These are phyloP conservation scores for Drosophila vallismaia DNA, from an alignment of 2,888 invertebrate species.

Conservation along the genomic window DNA sequence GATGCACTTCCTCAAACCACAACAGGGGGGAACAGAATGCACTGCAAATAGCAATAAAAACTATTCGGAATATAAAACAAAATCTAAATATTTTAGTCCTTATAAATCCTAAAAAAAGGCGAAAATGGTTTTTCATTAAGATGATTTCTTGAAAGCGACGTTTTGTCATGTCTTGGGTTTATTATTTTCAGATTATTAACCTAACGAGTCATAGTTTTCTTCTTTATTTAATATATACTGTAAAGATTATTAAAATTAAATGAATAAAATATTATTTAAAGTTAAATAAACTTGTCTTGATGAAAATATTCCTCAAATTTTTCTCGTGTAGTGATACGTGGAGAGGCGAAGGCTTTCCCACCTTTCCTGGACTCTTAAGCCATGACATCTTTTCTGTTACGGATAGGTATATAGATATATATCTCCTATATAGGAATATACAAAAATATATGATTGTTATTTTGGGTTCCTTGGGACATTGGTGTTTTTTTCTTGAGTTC, in stretches of 20 bases:
- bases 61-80: background rate
- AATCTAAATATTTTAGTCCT: too few species aligned
- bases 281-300: too few species aligned
- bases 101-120: too few species aligned
- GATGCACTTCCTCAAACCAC: constrained; percentile 10
- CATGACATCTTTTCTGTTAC: background rate
- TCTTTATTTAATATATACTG: too few species aligned
- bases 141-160: too few species aligned
- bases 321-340: background rate
- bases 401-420: background rate
- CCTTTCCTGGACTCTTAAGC: background rate
- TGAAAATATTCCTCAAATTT: too few species aligned
- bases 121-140: too few species aligned
- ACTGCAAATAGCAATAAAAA: constrained; percentile 7
- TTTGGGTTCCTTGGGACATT: constrained; percentile 12
- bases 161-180: too few species aligned
- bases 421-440: background rate
- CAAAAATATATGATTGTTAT: constrained; percentile 16
- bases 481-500: constrained; percentile 19
- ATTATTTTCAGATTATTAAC: too few species aligned
- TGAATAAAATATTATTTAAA: too few species aligned
- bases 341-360: constrained; percentile 5
- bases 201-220: too few species aligned
- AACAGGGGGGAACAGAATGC: constrained; percentile 8
- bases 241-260: too few species aligned